phyloP scores from a whole-genome alignment of 2,888 invertebrate species.

The Xestia ashworthii region DNA sequence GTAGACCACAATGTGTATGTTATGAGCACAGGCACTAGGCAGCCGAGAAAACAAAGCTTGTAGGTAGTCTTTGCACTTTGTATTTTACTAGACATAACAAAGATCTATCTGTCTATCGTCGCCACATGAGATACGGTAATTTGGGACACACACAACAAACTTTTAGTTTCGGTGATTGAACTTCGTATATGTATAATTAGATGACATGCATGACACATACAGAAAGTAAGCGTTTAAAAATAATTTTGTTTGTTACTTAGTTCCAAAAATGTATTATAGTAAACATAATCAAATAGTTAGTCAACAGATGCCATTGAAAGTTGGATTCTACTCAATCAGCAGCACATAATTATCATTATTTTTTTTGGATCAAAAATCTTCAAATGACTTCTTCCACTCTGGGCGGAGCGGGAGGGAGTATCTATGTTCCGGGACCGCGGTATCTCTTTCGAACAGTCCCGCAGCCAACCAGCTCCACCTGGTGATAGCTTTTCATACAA shows the following conservation, averaged over 20 bases:
- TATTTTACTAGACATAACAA: conserved; percentile 34
- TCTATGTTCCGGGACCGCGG: too few relatives aligned
- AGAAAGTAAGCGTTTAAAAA: background rate
- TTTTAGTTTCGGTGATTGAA: conserved; percentile 37
- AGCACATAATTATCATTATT: too few relatives aligned
- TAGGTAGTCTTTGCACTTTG: conserved; percentile 5
- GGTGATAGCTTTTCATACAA: background rate
- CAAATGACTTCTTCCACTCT: too few relatives aligned
- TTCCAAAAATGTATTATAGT: background rate
- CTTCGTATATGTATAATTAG: conserved; percentile 10
- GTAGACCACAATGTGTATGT: conserved; percentile 26
- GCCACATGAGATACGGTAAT: conserved; percentile 27
- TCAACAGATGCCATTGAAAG: background rate
- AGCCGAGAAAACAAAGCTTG: conserved; percentile 7
- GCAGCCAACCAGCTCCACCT: background rate
- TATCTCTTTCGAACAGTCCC: too few relatives aligned
- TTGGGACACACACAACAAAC: conserved; percentile 31
- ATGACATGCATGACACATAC: conserved; percentile 5
- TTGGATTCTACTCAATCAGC: too few relatives aligned
- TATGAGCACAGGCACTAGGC: conserved; percentile 12
- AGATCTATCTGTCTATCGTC: conserved; percentile 29
- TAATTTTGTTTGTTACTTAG: background rate
- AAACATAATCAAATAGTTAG: background rate
- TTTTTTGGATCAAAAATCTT: too few relatives aligned
- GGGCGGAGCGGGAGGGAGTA: too few relatives aligned